phyloP scores from a whole-genome alignment of 64 coral and sea anemone species.

The Anthopleura sola region DNA sequence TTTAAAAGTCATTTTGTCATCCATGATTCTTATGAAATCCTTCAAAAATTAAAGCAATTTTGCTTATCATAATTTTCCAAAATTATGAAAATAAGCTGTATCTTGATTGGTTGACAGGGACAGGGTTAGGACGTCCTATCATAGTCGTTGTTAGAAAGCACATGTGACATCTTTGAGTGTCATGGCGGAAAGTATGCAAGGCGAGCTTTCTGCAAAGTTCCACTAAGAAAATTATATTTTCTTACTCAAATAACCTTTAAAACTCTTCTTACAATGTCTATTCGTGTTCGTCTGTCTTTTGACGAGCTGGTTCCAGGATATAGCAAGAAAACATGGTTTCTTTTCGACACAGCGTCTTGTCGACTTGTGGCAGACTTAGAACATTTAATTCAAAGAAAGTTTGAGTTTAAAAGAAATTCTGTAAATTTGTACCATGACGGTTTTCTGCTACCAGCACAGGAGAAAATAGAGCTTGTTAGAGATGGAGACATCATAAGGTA shows the following conservation, averaged over 20 bases:
- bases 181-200: background rate
- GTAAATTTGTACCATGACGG: conserved; percentile 3
- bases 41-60: no score
- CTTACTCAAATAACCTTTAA: background rate
- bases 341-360: conserved; percentile 14
- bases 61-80: no score
- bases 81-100: no score
- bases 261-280: background rate
- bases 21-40: no score
- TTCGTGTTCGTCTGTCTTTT: background rate
- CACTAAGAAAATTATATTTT: background rate
- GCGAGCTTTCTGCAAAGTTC: background rate
- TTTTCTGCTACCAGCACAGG: conserved; percentile 11
- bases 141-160: background rate
- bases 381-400: conserved; percentile 20
- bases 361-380: conserved; percentile 18
- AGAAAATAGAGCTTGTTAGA: conserved; percentile 20
- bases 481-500: conserved; percentile 23
- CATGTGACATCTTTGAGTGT: background rate
- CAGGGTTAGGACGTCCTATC: background rate
- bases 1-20: no score
- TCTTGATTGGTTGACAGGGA: background rate
- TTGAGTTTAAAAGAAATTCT: background rate
- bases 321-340: background rate
- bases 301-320: background rate